These are phyloP conservation scores for Pandion haliaetus DNA, from an alignment of 2,113 vertebrate genomes.

Conservation along the genomic window DNA sequence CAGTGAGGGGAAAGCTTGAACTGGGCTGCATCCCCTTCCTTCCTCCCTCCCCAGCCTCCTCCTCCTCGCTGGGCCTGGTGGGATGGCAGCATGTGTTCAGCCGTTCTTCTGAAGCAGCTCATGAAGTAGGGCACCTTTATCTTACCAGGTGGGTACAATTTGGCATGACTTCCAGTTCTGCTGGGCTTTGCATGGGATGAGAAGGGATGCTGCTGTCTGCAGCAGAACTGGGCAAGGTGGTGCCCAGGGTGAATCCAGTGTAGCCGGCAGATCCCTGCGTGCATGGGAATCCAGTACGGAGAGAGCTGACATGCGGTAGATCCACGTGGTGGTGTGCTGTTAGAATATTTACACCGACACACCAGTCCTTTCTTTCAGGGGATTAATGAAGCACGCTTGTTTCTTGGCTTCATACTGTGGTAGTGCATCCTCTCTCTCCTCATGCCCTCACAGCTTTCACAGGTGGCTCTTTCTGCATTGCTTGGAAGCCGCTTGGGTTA, in stretches of 20 bases:
- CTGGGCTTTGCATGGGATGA: not conserved
- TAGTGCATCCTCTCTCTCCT: not conserved
- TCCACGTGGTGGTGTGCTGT: not conserved
- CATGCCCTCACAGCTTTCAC: not conserved
- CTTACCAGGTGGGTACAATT: not conserved
- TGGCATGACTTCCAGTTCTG: not conserved
- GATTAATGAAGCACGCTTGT: not conserved
- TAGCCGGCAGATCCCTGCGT: not conserved
- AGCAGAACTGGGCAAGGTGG: not conserved
- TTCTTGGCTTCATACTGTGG: not conserved
- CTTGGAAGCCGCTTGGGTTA: not conserved
- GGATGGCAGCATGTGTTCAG: not conserved
- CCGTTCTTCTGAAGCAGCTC: not conserved
- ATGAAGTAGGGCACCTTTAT: not conserved
- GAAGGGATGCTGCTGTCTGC: not conserved
- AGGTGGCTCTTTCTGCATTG: not conserved
- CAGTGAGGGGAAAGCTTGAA: not conserved
- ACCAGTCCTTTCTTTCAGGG: not conserved
- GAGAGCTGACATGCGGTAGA: not conserved
- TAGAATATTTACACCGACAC: not conserved
- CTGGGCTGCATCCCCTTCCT: not conserved
- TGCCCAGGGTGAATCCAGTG: not conserved
- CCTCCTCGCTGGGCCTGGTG: not conserved
- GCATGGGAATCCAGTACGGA: fast-evolving
- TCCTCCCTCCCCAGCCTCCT: not conserved